Evolutionary conservation across 2,888 invertebrate species (phyloP), one percentile per base, ranked within the genome.

Genomic region (Ennomos quercinarius): DNA sequence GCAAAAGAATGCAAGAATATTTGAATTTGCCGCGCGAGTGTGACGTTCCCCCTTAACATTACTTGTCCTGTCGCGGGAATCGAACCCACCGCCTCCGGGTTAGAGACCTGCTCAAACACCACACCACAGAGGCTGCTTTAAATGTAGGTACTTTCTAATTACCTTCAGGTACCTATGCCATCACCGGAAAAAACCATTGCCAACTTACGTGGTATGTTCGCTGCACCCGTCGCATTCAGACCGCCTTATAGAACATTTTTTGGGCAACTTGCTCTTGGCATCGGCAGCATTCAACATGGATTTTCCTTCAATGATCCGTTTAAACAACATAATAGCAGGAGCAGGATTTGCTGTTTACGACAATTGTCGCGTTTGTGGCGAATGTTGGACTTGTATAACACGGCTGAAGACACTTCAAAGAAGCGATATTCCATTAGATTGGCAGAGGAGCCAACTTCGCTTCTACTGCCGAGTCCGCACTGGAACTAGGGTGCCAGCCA

Each of bases 241-340:
- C 69, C 76, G 84, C 77, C 87, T 88, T 88, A 89, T 89, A 81
- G 87, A 87, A 88, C 91, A 91, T 86, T 90, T 91, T 80, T 87
- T 80, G 64, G 79, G 76, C 65, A 76, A 67, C 75, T 80, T 85
- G 60, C 74, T 85, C 77, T 80, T 84, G 51, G 70, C 76, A 70
- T 88, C 60, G 12, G 43, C 83, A 54, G 80, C 77, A 71, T 90
- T 93, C 92, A 93, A 86, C 91, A 91, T 81, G 87, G 93, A 89
- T 77, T 93, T 91, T 93, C 93, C 84, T 91, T 92, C 87, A 87
- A 93, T 81, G 92, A 93, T 84, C 91, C 93, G 92, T 93, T 93
- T 91, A 91, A 91, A 86, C 93, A 93, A 82, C 93, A 93, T 93
- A 93, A 83, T 90, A 93, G 80, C 64, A 93, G 77, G 36, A 93